Evolutionary conservation across 2,888 invertebrate genomes (phyloP).

Genomic region (Ectemnius lituratus): DNA sequence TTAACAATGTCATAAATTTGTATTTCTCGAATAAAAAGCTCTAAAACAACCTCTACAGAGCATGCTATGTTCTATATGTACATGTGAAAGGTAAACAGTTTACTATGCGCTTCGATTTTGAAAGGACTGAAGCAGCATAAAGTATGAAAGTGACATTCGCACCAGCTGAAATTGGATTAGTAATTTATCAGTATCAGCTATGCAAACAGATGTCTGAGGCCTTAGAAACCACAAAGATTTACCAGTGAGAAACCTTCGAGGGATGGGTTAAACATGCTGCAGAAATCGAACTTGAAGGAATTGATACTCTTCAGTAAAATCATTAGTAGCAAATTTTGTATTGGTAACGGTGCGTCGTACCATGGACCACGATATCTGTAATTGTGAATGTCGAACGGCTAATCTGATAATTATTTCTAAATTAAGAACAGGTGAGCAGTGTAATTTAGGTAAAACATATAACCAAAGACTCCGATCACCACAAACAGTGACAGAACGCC

Average conservation of each 20-base stretch:
- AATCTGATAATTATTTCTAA: too few relatives aligned
- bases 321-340: conserved; percentile 29
- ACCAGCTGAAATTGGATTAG: conserved; percentile 17
- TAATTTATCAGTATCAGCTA: neutral
- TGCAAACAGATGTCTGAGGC: neutral
- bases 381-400: neutral
- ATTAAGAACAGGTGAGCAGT: conserved; percentile 7
- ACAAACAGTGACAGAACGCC: neutral
- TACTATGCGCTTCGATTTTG: neutral
- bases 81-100: too few relatives aligned
- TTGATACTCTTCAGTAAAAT: conserved; percentile 14
- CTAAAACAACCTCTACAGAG: too few relatives aligned
- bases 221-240: neutral
- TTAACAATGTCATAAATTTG: too few relatives aligned
- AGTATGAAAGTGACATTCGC: conserved; percentile 29
- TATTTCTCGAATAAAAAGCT: too few relatives aligned
- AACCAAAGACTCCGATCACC: neutral
- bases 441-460: conserved; percentile 20
- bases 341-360: conserved; percentile 15
- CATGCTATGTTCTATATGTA: too few relatives aligned
- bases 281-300: neutral
- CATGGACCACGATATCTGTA: conserved; percentile 20
- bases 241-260: conserved; percentile 27
- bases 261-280: conserved; percentile 19
- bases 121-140: conserved; percentile 27